Evolutionary conservation across 2,113 vertebrate genomes (phyloP), one percentile per base, ranked within the genome.

Genomic region (Microcebus griseorufus): DNA sequence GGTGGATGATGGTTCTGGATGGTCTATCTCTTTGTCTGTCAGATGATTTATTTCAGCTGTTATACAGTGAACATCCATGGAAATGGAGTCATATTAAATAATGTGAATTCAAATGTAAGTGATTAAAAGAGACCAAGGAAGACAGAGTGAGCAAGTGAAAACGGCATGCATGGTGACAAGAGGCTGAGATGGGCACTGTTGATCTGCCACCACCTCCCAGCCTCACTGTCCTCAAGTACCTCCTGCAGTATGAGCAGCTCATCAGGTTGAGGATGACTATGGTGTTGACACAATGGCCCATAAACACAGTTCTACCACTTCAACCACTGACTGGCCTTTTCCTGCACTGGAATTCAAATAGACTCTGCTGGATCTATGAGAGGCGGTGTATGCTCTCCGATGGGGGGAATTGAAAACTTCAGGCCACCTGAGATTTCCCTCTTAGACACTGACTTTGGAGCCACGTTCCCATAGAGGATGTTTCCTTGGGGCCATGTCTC

Each of bases 81-180:
- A 53, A 78, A 65, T 39, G 51, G 22, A 88, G 67, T 72, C 32
- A 23, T n/a, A 14, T 39, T 80, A 75, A 93, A 69, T 42, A 76
- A 34, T 1, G 4, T 58, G 39, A 70, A 45, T 79, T 72, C 39
- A 70, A 81, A 95, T 22, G 18, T 5, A n/a, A 45, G 16, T 18
- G 76, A 72, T 72, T 82, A 18, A 95, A 65, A 88, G 79, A 90
- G 9, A 27, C 20, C 0, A 16, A 70, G 53, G 37, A 34, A 70
- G 85, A 58, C n/a, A 79, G 53, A 67, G 9, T n/a, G 34, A 53
- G 13, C 29, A 51, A 53, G 27, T 53, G 11, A 18, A 37, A 48
- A 65, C 2, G 12, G 13, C 0, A 1, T 6, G 22, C 0, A 2
- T 1, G 6, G 23, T 60, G 27, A 67, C 1, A 10, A 7, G 65